Evolutionary conservation across 2,888 invertebrate species (phyloP).

Genomic region (Agrochola circellaris): DNA sequence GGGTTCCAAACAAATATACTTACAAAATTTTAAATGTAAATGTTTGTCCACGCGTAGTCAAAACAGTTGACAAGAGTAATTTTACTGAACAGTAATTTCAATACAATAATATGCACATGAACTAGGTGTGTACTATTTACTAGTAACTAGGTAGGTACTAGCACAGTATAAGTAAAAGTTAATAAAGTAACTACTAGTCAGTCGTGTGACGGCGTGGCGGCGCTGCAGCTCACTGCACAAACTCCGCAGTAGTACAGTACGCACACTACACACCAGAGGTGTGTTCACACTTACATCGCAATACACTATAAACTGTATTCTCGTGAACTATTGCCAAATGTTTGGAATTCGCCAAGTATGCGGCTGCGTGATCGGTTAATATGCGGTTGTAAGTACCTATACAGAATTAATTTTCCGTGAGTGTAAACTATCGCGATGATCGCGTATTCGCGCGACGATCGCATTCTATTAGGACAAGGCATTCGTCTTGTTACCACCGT

Average conservation of each 20-base stretch:
- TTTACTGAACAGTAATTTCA: not conserved
- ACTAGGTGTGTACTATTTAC: not conserved
- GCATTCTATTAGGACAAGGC: too few species aligned
- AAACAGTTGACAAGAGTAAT: too few species aligned
- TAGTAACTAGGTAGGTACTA: not conserved
- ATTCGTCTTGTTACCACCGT: too few species aligned
- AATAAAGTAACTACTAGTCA: not conserved
- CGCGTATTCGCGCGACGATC: too few species aligned
- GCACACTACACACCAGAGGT: not conserved
- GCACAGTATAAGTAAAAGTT: too few species aligned
- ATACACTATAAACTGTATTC: slow-evolving; percentile 15
- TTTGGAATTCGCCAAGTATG: slow-evolving; percentile 7
- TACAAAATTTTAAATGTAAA: too few species aligned
- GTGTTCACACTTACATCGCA: not conserved
- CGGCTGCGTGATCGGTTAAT: not conserved
- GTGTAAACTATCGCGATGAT: too few species aligned
- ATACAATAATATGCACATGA: not conserved
- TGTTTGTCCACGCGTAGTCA: too few species aligned
- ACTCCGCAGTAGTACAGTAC: too few species aligned
- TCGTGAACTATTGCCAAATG: slow-evolving; percentile 29
- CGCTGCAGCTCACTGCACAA: not conserved
- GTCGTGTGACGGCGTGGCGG: not conserved
- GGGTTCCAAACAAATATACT: too few species aligned
- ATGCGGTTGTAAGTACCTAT: not conserved
- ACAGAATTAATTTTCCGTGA: not conserved